phyloP scores from a whole-genome alignment of 1,140 invertebrate species.

The Helicoverpa armigera region DNA sequence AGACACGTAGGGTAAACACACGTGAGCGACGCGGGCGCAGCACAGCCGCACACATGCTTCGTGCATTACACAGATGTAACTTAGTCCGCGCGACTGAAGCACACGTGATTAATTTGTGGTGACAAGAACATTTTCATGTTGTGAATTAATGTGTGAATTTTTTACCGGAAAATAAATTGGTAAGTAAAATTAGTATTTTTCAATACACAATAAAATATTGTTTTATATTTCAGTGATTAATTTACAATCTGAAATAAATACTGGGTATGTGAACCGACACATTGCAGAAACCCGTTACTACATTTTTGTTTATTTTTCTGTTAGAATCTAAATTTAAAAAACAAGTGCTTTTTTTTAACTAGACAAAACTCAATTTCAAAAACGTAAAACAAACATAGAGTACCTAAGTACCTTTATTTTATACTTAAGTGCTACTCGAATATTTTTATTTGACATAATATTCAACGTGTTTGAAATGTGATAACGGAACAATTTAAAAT shows the following conservation, averaged over 20 bases:
- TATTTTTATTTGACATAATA: too few relatives aligned
- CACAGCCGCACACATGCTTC: constrained; percentile 1
- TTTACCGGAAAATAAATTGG: constrained; percentile 10
- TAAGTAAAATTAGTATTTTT: neutral
- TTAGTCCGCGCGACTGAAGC: neutral
- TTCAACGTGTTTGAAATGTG: too few relatives aligned
- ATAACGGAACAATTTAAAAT: too few relatives aligned
- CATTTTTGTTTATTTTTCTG: too few relatives aligned
- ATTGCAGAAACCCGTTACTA: too few relatives aligned
- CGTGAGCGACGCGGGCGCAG: constrained; percentile 46
- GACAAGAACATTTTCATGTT: neutral
- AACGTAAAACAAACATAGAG: too few relatives aligned
- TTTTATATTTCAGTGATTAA: neutral
- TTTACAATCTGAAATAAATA: neutral
- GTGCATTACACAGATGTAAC: constrained; percentile 25
- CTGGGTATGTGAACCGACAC: neutral
- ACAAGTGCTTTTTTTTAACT: too few relatives aligned
- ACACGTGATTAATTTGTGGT: constrained; percentile 17
- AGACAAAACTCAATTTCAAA: too few relatives aligned
- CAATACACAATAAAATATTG: neutral
- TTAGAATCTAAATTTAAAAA: too few relatives aligned
- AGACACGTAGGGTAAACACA: constrained; percentile 57
- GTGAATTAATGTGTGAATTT: constrained; percentile 18
- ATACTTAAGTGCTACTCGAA: too few relatives aligned
- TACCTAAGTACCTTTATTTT: too few relatives aligned